Evolutionary conservation across 1,140 invertebrate species (phyloP), one percentile per base, ranked within the genome.

Genomic region (Lucilia cuprina): DNA sequence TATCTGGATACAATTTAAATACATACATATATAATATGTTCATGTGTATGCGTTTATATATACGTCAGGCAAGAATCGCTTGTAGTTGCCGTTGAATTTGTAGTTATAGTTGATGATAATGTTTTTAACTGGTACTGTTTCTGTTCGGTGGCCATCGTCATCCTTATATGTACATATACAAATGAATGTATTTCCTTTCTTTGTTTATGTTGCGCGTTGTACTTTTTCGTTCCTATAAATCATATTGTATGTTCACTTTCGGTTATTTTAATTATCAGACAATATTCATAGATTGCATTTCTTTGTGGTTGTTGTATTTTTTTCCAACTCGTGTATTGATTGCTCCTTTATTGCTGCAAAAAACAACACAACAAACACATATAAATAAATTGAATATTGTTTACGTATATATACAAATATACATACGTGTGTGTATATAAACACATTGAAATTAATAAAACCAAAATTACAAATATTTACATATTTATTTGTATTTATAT

Each of bases 201-300:
- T 49, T 13, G 41, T 49, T 19, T 12, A 25, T n/a, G 19, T 21
- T 7, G 41, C 9, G 19, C 47, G 12, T 49, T 80, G 47, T 5
- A 19, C 41, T 10, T 49, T 50, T 34, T 49, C 77, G 10, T 17
- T 77, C 47, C 34, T 77, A 49, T 49, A 80, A 80, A 80, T 80
- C 77, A 80, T 80, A 13, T 49, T 13, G n/a, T 13, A 21, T 50
- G 41, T 80, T 80, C 41, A 80, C 49, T 80, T 70, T 80, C 49
- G 41, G 77, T 49, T 21, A 80, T 49, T 80, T 80, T 80, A 80
- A 80, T 80, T 80, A 78, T 80, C 77, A 80, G 77, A 49, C 41
- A 80, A 50, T 47, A 78, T 80, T 80, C 41, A 9, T 12, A 21
- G 41, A 80, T 80, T 50, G n/a, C 77, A 80, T 80, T 80, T 80